Conservation (phyloP, 2,888 invertebrate species). For the Argyresthia albistria region DNA sequence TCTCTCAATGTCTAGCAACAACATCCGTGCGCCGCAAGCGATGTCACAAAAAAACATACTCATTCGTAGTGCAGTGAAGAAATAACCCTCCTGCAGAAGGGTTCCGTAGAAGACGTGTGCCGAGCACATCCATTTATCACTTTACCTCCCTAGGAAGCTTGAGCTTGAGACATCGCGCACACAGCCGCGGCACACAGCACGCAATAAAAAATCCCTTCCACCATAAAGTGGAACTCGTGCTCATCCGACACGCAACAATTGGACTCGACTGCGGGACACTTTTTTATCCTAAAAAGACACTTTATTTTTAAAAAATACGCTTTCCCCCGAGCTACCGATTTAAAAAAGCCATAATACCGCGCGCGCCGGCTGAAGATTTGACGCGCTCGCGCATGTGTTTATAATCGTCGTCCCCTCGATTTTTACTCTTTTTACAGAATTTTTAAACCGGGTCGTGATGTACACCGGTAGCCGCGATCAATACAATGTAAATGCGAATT, state of each 20-base stretch:
- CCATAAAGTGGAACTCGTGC: conserved; percentile 67
- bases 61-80: conserved; percentile 5
- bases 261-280: conserved; percentile 59
- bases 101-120: conserved; percentile 31
- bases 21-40: not conserved
- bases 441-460: conserved; percentile 37
- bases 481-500: conserved; percentile 42
- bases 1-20: not conserved
- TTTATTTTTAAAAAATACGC: conserved; percentile 65
- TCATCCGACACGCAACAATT: conserved; percentile 72
- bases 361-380: conserved; percentile 71
- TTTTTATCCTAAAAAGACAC: conserved; percentile 59
- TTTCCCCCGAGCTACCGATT: conserved; percentile 51
- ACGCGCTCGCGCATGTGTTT: conserved; percentile 71
- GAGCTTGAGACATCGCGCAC: conserved; percentile 9
- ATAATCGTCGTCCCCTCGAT: conserved; percentile 60
- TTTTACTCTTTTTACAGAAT: conserved; percentile 52
- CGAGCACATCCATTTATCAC: conserved; percentile 18
- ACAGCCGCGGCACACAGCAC: conserved; percentile 49
- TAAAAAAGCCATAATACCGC: conserved; percentile 65
- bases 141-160: not conserved
- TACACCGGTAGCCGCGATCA: conserved; percentile 52
- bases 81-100: conserved; percentile 20
- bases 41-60: conserved; percentile 3
- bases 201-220: conserved; percentile 63